Evolutionary conservation across 1,140 invertebrate genomes (phyloP).

Genomic region (Thrips palmi): DNA sequence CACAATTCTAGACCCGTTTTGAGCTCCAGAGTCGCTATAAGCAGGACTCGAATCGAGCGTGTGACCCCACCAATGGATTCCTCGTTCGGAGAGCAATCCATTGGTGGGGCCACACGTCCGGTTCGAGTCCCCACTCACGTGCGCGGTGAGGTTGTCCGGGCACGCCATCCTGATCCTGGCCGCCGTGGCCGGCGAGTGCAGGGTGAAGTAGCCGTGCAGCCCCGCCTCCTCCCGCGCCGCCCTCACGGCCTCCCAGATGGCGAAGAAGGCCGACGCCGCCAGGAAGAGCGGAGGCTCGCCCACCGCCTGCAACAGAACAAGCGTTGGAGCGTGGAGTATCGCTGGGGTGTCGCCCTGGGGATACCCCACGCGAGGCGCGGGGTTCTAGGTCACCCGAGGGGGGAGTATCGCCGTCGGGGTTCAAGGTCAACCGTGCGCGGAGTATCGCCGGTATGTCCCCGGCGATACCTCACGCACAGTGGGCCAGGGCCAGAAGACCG

Average conservation of each 20-base stretch:
- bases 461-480: constrained; percentile 1
- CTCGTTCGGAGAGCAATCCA: no score
- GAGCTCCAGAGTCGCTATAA: constrained; percentile 4
- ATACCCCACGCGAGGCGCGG: no score
- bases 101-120: no score
- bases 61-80: no score
- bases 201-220: constrained; percentile 35
- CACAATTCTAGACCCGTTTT: no score
- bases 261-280: constrained; percentile 67
- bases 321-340: background rate
- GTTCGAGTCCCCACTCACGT: no score
- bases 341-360: no score
- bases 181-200: constrained; percentile 76
- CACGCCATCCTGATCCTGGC: constrained; percentile 81
- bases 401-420: no score
- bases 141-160: constrained; percentile 57
- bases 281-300: constrained; percentile 87
- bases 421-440: background rate
- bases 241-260: constrained; percentile 71
- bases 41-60: no score
- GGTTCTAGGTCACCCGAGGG: no score
- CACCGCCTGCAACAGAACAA: constrained; percentile 46
- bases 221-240: constrained; percentile 51
- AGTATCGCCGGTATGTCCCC: background rate
- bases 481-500: no score